These are phyloP conservation scores for Capitulum mitella DNA, from an alignment of 2,888 invertebrate species.

Conservation along the genomic window DNA sequence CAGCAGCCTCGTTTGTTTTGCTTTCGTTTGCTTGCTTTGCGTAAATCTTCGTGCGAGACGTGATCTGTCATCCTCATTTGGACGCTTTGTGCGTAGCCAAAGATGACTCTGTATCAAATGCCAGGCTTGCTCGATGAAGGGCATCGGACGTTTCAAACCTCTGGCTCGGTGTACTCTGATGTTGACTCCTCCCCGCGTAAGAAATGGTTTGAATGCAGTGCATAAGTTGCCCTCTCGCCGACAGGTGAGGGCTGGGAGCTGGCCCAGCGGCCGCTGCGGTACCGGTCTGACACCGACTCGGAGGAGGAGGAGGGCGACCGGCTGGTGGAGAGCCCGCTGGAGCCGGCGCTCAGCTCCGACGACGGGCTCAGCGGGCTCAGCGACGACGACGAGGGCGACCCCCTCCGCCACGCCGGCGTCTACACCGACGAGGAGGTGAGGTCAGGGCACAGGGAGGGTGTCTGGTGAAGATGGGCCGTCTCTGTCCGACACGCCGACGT, in stretches of 20 bases:
- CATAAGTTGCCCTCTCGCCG: neutral
- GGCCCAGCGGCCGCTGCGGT: conserved; percentile 48
- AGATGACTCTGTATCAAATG: too few species aligned
- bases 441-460: too few species aligned
- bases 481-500: conserved; percentile 69
- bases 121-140: too few species aligned
- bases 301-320: conserved; percentile 51
- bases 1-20: too few species aligned
- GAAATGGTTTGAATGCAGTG: neutral
- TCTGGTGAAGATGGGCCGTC: too few species aligned
- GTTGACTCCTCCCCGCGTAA: too few species aligned
- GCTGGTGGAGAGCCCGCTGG: conserved; percentile 59
- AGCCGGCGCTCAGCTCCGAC: conserved; percentile 63
- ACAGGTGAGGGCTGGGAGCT: neutral
- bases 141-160: too few species aligned
- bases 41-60: too few species aligned
- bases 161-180: too few species aligned
- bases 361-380: neutral
- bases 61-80: too few species aligned
- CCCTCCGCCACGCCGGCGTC: conserved; percentile 69
- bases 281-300: conserved; percentile 66
- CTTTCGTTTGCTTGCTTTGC: too few species aligned
- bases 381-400: conserved; percentile 30
- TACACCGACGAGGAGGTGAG: conserved; percentile 71
- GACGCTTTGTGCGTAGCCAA: too few species aligned